These are phyloP conservation scores for Cynopterus sphinx DNA, from an alignment of 2,797 vertebrate genomes.

Conservation along the genomic window DNA sequence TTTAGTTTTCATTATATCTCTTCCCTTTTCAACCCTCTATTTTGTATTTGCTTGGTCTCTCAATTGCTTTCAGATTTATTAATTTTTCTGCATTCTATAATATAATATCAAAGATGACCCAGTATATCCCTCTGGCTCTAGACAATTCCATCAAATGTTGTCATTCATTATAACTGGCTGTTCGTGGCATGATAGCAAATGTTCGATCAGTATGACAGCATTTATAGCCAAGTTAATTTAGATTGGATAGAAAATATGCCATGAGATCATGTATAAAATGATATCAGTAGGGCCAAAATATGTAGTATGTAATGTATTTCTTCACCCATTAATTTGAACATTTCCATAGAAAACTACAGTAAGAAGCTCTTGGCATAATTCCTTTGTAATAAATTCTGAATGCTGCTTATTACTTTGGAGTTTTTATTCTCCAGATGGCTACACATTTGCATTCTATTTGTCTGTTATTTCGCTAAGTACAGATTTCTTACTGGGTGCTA, in stretches of 20 bases:
- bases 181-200: constrained; percentile 31
- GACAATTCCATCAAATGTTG: constrained; percentile 56
- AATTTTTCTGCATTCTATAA: constrained; percentile 58
- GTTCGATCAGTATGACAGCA: constrained; percentile 53
- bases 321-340: constrained; percentile 65
- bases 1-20: background rate
- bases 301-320: constrained; percentile 38
- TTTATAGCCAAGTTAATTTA: constrained; percentile 64
- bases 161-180: constrained; percentile 29
- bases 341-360: constrained; percentile 58
- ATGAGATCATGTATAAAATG: constrained; percentile 57
- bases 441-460: constrained; percentile 67
- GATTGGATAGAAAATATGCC: constrained; percentile 69
- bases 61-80: constrained; percentile 52
- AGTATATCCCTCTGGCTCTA: constrained; percentile 29
- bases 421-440: constrained; percentile 73
- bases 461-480: constrained; percentile 55
- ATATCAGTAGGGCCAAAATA: constrained; percentile 32
- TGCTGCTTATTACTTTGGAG: constrained; percentile 69
- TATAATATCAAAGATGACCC: background rate
- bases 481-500: constrained; percentile 60
- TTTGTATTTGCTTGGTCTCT: constrained; percentile 33
- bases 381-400: constrained; percentile 71
- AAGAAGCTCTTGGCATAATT: constrained; percentile 67
- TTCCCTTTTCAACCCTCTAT: background rate